Evolutionary conservation across 2,888 invertebrate genomes (phyloP).

Genomic region (Dicyrtoma fusca): DNA sequence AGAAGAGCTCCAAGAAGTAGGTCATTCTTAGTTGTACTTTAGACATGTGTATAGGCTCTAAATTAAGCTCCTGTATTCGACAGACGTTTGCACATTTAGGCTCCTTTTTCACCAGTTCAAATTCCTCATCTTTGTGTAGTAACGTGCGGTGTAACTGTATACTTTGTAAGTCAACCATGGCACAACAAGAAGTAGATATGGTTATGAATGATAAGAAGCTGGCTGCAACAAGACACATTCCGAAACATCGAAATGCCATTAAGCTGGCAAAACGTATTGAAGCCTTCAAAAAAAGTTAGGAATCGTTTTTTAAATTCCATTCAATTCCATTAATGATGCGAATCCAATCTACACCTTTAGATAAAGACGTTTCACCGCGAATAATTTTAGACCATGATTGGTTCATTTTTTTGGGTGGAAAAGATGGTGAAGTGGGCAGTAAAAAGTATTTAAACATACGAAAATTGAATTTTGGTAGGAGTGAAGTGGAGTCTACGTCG

Average conservation of each 20-base stretch:
- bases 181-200: neutral
- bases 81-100: too few species aligned
- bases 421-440: neutral
- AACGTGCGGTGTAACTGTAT: constrained; percentile 17
- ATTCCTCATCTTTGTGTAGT: too few species aligned
- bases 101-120: neutral
- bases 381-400: constrained; percentile 18
- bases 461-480: neutral
- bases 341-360: constrained; percentile 7
- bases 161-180: constrained; percentile 4
- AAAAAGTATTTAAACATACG: neutral
- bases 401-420: neutral
- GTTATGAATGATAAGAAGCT: neutral
- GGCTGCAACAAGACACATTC: neutral
- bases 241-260: neutral
- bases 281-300: neutral
- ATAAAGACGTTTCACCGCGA: neutral
- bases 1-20: too few species aligned
- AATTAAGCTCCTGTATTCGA: too few species aligned
- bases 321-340: constrained; percentile 6
- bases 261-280: neutral
- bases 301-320: neutral
- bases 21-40: too few species aligned
- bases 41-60: too few species aligned
- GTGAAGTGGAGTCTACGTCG: neutral